These are phyloP conservation scores for Tamandua tetradactyla DNA, from an alignment of 2,797 vertebrate genomes.

Conservation along the genomic window DNA sequence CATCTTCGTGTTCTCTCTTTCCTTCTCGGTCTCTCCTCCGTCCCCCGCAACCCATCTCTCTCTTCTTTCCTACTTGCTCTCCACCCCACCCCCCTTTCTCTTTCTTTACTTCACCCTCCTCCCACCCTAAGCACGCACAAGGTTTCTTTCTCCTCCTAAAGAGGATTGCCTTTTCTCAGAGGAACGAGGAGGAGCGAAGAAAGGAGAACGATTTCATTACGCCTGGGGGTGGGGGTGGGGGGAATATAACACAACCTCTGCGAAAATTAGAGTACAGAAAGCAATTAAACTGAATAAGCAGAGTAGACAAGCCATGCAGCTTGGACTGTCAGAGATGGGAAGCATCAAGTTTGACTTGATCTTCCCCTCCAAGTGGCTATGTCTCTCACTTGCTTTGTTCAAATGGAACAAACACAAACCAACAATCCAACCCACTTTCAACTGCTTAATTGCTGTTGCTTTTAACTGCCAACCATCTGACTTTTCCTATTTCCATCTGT, in stretches of 20 bases:
- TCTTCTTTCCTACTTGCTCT: not conserved
- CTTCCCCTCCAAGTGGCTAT: constrained; percentile 80
- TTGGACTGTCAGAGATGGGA: constrained; percentile 82
- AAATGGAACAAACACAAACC: constrained; percentile 72
- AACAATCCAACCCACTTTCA: constrained; percentile 80
- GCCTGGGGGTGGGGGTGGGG: no score
- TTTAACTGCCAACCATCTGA: constrained; percentile 81
- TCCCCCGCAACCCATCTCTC: not conserved
- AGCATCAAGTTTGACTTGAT: constrained; percentile 80
- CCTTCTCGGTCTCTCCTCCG: not conserved
- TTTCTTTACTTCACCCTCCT: not conserved
- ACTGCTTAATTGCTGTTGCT: constrained; percentile 86
- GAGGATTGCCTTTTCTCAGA: constrained; percentile 57
- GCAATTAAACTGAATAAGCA: constrained; percentile 54
- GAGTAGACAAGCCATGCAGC: constrained; percentile 77
- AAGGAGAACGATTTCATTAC: constrained; percentile 36
- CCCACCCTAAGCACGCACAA: constrained; percentile 5
- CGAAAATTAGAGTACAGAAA: constrained; percentile 50
- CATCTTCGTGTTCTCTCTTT: constrained; percentile 69
- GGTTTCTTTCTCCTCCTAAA: constrained; percentile 55
- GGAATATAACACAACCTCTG: not conserved
- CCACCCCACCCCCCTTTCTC: not conserved
- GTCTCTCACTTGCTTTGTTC: constrained; percentile 80
- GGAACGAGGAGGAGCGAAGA: constrained; percentile 36
- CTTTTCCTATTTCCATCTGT: constrained; percentile 74